These are phyloP conservation scores for Sterrhoptilus dennistouni DNA, from an alignment of 2,113 vertebrate species.

Conservation along the genomic window DNA sequence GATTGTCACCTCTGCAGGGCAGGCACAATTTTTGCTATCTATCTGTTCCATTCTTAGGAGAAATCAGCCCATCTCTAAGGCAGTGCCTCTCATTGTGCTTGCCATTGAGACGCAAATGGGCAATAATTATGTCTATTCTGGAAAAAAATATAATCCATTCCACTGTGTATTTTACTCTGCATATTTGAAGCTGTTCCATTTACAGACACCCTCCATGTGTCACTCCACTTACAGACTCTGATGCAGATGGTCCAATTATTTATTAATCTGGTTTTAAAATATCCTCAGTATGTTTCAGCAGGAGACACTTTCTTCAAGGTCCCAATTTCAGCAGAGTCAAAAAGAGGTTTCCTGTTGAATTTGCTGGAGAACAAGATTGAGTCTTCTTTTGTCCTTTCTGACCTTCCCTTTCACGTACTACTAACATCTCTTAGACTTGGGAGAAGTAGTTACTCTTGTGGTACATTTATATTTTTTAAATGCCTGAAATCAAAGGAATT, in stretches of 20 bases:
- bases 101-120: background rate
- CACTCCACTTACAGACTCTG: slow-evolving; percentile 16
- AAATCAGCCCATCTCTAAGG: slow-evolving; percentile 21
- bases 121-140: slow-evolving; percentile 41
- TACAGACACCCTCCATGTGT: slow-evolving; percentile 51
- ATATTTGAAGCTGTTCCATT: slow-evolving; percentile 53
- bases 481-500: background rate
- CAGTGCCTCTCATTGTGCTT: slow-evolving; percentile 1
- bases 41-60: background rate
- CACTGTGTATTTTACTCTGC: slow-evolving; percentile 44
- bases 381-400: background rate
- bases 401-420: slow-evolving; percentile 15
- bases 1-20: background rate
- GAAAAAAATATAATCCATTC: slow-evolving; percentile 10
- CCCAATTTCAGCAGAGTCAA: slow-evolving; percentile 11
- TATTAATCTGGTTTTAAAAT: slow-evolving; percentile 64
- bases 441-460: background rate
- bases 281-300: slow-evolving; percentile 21
- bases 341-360: background rate
- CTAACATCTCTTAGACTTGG: background rate
- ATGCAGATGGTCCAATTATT: slow-evolving; percentile 62
- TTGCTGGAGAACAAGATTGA: background rate
- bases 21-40: background rate
- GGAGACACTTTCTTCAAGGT: slow-evolving; percentile 40
- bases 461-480: background rate